Evolutionary conservation across 2,888 invertebrate genomes (phyloP).

Genomic region (Hoplodrina blanda): DNA sequence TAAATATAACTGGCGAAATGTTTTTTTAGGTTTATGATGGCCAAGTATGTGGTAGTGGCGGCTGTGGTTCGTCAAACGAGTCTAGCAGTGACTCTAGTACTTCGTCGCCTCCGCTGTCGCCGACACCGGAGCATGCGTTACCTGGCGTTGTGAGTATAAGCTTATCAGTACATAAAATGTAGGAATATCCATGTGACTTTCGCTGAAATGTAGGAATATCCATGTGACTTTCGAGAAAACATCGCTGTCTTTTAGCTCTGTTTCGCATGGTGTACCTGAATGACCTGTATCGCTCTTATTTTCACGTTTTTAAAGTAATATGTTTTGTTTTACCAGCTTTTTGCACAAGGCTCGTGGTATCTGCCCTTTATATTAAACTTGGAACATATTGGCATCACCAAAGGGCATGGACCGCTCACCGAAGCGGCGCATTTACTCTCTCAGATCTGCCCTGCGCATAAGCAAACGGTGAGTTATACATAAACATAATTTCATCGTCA

Average conservation of each 20-base stretch:
- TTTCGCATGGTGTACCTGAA: too few relatives aligned
- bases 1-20: too few relatives aligned
- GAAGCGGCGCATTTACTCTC: constrained; percentile 96
- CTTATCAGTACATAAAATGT: not conserved
- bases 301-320: not conserved
- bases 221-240: too few relatives aligned
- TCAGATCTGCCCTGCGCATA: constrained; percentile 95
- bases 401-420: constrained; percentile 94
- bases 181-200: too few relatives aligned
- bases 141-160: constrained; percentile 96
- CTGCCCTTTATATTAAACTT: constrained; percentile 96
- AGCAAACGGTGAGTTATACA: constrained; percentile 87
- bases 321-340: constrained; percentile 89
- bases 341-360: constrained; percentile 95
- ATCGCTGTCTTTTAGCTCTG: too few relatives aligned
- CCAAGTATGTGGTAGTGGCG: constrained; percentile 87
- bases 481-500: not conserved
- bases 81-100: constrained; percentile 98
- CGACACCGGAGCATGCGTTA: constrained; percentile 96
- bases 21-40: constrained; percentile 84
- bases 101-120: constrained; percentile 96
- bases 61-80: constrained; percentile 91
- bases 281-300: too few relatives aligned
- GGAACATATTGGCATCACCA: constrained; percentile 96
- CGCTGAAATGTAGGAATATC: not conserved